These are phyloP conservation scores for Zonotrichia leucophrys DNA, from an alignment of 2,113 vertebrate genomes.

Conservation along the genomic window DNA sequence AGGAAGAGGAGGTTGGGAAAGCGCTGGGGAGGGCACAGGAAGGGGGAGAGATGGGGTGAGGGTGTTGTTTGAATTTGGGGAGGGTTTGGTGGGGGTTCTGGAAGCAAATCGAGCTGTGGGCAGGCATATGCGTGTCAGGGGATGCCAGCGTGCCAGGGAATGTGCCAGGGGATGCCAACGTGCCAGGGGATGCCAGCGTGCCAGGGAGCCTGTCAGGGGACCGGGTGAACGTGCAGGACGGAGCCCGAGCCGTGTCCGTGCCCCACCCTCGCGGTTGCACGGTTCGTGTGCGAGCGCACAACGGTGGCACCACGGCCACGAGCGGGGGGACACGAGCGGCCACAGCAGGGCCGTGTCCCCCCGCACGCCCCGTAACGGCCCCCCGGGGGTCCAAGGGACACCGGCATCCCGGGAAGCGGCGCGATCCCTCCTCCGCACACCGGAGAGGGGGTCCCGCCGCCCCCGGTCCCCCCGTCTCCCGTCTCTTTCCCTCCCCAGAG, in stretches of 20 bases:
- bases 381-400: not conserved
- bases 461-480: not conserved
- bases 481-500: not conserved
- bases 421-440: not conserved
- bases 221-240: rapidly evolving
- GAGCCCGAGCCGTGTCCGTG: not conserved
- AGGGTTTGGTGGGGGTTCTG: not conserved
- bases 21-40: rapidly evolving
- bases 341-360: not conserved
- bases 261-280: rapidly evolving
- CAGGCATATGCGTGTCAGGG: rapidly evolving
- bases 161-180: no score
- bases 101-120: not conserved
- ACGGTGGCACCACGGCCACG: not conserved
- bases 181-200: not conserved
- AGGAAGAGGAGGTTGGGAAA: not conserved
- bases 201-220: not conserved
- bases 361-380: rapidly evolving
- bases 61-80: rapidly evolving
- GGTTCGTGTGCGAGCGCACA: rapidly evolving
- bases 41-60: not conserved
- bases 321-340: no score
- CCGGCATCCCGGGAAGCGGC: not conserved
- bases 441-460: not conserved
- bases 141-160: not conserved